Conservation (phyloP, 1,140 invertebrate genomes). For the Hyposmocoma kahamanoa region DNA sequence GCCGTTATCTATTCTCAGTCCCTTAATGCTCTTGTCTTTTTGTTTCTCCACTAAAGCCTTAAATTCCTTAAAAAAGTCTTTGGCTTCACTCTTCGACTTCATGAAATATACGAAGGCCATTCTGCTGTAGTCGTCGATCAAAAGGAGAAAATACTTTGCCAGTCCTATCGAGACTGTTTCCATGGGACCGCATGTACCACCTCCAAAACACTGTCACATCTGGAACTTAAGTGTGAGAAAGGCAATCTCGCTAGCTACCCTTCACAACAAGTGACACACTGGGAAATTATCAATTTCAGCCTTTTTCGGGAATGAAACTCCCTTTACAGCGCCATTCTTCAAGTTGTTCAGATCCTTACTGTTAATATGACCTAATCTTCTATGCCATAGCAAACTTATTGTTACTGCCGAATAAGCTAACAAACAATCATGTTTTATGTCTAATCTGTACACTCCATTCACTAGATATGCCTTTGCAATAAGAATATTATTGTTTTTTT, state of each 20-base stretch:
- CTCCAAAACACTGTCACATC: slow-evolving; percentile 21
- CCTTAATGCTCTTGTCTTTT: slow-evolving; percentile 34
- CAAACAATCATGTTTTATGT: slow-evolving; percentile 5
- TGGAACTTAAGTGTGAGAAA: slow-evolving; percentile 17
- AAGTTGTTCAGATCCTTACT: slow-evolving; percentile 16
- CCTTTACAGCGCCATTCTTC: slow-evolving; percentile 20
- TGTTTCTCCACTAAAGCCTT: slow-evolving; percentile 39
- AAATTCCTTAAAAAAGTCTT: slow-evolving; percentile 31
- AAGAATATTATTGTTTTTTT: neutral
- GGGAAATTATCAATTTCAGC: slow-evolving; percentile 11
- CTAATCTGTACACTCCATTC: slow-evolving; percentile 22
- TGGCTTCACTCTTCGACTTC: slow-evolving; percentile 32
- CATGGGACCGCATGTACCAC: slow-evolving; percentile 54
- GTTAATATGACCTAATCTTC: slow-evolving; percentile 32
- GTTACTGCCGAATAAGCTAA: slow-evolving; percentile 14
- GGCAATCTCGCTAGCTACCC: slow-evolving; percentile 26
- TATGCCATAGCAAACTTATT: slow-evolving; percentile 19
- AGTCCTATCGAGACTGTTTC: slow-evolving; percentile 27
- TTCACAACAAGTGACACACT: slow-evolving; percentile 23
- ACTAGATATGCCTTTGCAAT: slow-evolving; percentile 13
- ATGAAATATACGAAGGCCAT: slow-evolving; percentile 46
- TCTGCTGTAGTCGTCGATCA: slow-evolving; percentile 42
- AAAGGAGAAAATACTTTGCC: slow-evolving; percentile 40
- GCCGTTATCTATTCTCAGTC: slow-evolving; percentile 41
- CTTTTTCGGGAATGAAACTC: slow-evolving; percentile 19